Evolutionary conservation across 2,797 vertebrate genomes (phyloP).

Genomic region (Sarcophilus harrisii): DNA sequence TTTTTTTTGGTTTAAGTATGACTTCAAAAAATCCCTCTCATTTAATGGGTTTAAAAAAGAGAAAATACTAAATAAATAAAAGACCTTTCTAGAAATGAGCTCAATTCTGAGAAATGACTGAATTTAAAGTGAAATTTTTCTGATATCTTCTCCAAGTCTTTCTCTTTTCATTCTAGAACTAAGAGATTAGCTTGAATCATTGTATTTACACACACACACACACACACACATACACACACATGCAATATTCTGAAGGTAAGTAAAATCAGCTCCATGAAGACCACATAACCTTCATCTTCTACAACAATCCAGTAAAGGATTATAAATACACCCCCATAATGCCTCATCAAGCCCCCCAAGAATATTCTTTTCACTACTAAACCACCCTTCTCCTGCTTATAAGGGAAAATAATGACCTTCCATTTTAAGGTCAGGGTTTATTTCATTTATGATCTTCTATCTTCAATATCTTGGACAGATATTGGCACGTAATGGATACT

Average conservation of each 20-base stretch:
- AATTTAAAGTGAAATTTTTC: slow-evolving; percentile 39
- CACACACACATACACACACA: background rate
- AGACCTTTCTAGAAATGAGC: slow-evolving; percentile 37
- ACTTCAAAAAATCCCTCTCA: slow-evolving; percentile 38
- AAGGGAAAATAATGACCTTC: background rate
- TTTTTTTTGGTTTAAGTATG: slow-evolving; percentile 56
- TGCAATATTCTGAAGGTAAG: background rate
- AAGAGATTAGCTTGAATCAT: slow-evolving; percentile 33
- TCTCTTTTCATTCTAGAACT: slow-evolving; percentile 32
- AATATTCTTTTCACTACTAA: slow-evolving; percentile 17
- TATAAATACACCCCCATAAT: slow-evolving; percentile 17
- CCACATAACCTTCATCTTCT: background rate
- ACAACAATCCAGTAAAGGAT: slow-evolving; percentile 14
- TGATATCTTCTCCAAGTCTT: background rate
- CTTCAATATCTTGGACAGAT: background rate
- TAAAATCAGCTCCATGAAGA: no score
- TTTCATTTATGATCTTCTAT: background rate
- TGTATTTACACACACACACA: background rate
- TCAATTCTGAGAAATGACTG: slow-evolving; percentile 49
- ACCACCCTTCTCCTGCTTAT: background rate
- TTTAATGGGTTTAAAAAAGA: slow-evolving; percentile 47
- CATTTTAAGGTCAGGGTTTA: background rate
- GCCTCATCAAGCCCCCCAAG: background rate
- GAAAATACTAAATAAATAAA: slow-evolving; percentile 48
- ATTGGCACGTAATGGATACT: background rate